These are phyloP conservation scores for Stramonita haemastoma DNA, from an alignment of 2,888 invertebrate species.

Conservation along the genomic window DNA sequence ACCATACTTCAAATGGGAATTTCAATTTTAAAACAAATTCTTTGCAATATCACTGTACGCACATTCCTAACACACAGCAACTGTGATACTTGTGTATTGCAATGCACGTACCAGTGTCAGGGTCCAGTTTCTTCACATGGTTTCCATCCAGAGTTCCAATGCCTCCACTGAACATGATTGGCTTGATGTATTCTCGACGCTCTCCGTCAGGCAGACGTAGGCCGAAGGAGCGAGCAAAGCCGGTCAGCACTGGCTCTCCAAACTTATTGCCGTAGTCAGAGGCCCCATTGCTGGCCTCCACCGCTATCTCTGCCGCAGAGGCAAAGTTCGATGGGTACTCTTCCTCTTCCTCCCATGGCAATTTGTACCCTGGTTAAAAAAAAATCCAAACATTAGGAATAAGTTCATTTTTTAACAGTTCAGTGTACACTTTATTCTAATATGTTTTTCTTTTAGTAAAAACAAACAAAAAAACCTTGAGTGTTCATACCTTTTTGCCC, in stretches of 20 bases:
- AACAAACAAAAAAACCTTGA: too few species aligned
- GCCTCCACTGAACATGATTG: conserved; percentile 99
- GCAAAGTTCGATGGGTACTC: conserved; percentile 93
- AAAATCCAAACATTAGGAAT: neutral
- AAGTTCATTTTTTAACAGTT: neutral
- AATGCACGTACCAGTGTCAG: conserved; percentile 83
- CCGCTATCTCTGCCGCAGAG: conserved; percentile 89
- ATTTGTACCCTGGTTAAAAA: neutral
- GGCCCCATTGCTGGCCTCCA: conserved; percentile 98
- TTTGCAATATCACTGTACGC: too few species aligned
- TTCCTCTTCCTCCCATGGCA: conserved; percentile 77
- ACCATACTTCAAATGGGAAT: too few species aligned
- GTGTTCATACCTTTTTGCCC: too few species aligned
- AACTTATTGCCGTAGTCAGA: conserved; percentile 99
- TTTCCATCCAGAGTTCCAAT: conserved; percentile 91
- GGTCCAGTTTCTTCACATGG: conserved; percentile 87
- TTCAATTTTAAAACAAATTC: too few species aligned
- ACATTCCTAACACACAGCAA: too few species aligned
- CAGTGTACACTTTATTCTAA: neutral
- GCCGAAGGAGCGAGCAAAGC: conserved; percentile 95
- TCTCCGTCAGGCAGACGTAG: conserved; percentile 82
- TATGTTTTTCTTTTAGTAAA: too few species aligned
- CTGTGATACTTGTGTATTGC: too few species aligned
- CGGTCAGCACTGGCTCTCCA: conserved; percentile 94
- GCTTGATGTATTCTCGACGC: conserved; percentile 96